Conservation (phyloP, 1,140 invertebrate species). For the Conus betulinus region DNA sequence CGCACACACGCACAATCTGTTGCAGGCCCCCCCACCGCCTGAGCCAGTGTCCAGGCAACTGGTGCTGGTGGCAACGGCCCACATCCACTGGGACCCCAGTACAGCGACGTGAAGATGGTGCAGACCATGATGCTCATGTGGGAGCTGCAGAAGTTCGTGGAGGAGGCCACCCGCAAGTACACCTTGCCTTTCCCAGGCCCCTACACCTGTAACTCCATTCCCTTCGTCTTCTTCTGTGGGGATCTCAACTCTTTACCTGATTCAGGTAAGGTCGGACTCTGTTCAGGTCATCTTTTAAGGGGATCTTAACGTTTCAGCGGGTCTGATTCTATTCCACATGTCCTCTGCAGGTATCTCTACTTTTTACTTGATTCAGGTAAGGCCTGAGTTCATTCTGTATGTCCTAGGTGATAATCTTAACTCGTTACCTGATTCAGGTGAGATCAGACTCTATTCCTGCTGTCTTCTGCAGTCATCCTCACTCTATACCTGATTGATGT, state of each 20-base stretch:
- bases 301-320: too few species aligned
- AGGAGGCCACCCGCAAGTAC: conserved; percentile 63
- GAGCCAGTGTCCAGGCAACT: conserved; percentile 80
- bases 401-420: too few species aligned
- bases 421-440: too few species aligned
- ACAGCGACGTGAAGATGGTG: conserved; percentile 99
- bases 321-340: conserved; percentile 88
- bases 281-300: too few species aligned
- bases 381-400: conserved; percentile 37
- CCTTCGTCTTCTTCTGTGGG: conserved; percentile 94
- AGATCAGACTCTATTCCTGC: too few species aligned
- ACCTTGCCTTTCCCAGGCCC: conserved; percentile 74
- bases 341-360: conserved; percentile 99
- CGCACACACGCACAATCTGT: background rate
- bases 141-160: conserved; percentile 80
- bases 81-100: conserved; percentile 99
- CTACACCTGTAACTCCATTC: conserved; percentile 87
- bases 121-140: conserved; percentile 99
- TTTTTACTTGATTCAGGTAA: conserved; percentile 97
- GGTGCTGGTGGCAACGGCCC: conserved; percentile 96
- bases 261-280: conserved; percentile 83
- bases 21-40: background rate
- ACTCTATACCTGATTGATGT: too few species aligned
- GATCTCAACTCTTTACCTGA: conserved; percentile 99
- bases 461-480: too few species aligned